phyloP scores from a whole-genome alignment of 2,113 vertebrate genomes.

The Paradisaea rubra region DNA sequence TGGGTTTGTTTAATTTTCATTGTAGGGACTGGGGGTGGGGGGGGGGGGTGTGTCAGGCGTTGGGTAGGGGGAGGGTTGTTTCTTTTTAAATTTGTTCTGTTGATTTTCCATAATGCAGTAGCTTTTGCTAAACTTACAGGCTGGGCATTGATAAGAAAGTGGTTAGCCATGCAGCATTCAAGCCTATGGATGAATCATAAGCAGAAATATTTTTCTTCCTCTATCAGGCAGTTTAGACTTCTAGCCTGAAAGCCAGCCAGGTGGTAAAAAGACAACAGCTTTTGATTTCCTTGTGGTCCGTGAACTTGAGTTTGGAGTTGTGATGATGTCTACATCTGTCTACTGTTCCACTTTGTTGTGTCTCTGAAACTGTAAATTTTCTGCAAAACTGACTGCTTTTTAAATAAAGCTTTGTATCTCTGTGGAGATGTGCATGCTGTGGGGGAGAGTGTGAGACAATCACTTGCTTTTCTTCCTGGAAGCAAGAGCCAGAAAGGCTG shows the following conservation, averaged over 20 bases:
- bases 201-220: neutral
- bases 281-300: neutral
- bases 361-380: neutral
- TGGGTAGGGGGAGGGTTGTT: too few species aligned
- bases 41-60: accelerated
- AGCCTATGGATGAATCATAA: neutral
- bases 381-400: neutral
- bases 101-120: neutral
- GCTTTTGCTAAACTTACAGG: neutral
- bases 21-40: neutral
- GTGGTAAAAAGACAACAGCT: neutral
- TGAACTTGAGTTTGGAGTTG: neutral
- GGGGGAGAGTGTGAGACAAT: neutral
- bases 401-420: neutral
- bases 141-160: neutral
- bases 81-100: neutral
- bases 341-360: neutral
- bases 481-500: neutral
- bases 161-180: neutral
- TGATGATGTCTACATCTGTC: neutral
- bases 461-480: neutral
- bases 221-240: neutral
- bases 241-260: neutral
- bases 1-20: neutral
- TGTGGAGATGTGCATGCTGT: neutral